Evolutionary conservation across 2,113 vertebrate species (phyloP).

Genomic region (Danionella cerebrum): DNA sequence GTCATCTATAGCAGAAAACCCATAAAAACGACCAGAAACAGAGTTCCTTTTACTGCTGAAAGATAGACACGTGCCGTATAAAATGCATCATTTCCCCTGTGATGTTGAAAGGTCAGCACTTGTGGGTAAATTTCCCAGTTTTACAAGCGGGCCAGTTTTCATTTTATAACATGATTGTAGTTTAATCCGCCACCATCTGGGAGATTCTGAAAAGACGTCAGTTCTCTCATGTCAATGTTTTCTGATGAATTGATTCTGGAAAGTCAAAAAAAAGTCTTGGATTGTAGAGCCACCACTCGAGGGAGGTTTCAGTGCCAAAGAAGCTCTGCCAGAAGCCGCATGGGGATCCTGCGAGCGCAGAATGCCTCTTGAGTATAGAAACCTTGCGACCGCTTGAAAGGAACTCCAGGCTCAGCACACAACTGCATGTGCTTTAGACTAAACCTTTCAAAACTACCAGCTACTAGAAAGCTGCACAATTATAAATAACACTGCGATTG

Average conservation of each 20-base stretch:
- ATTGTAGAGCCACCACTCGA: conserved; percentile 54
- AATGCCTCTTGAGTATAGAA: conserved; percentile 35
- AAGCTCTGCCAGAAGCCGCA: conserved; percentile 33
- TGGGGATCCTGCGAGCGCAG: conserved; percentile 32
- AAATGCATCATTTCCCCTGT: conserved; percentile 36
- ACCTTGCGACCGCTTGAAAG: conserved; percentile 77
- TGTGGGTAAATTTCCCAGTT: conserved; percentile 34
- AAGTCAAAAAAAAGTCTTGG: conserved; percentile 31
- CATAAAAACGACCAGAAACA: conserved; percentile 48
- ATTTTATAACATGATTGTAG: not conserved
- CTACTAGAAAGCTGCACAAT: conserved; percentile 82
- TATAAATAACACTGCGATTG: conserved; percentile 94
- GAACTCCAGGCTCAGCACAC: conserved; percentile 75
- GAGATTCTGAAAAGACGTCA: not conserved
- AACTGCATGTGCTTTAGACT: conserved; percentile 88
- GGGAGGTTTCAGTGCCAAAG: conserved; percentile 49
- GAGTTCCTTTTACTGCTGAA: not conserved
- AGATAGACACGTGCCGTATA: conserved; percentile 29
- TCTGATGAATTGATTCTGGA: conserved; percentile 37
- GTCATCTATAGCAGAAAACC: conserved; percentile 48
- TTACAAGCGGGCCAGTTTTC: conserved; percentile 14
- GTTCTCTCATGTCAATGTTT: not conserved
- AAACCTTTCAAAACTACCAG: conserved; percentile 83
- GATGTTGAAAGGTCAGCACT: conserved; percentile 44
- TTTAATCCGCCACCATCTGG: not conserved